phyloP scores from a whole-genome alignment of 2,888 invertebrate genomes.

The Parnassius glacialis region DNA sequence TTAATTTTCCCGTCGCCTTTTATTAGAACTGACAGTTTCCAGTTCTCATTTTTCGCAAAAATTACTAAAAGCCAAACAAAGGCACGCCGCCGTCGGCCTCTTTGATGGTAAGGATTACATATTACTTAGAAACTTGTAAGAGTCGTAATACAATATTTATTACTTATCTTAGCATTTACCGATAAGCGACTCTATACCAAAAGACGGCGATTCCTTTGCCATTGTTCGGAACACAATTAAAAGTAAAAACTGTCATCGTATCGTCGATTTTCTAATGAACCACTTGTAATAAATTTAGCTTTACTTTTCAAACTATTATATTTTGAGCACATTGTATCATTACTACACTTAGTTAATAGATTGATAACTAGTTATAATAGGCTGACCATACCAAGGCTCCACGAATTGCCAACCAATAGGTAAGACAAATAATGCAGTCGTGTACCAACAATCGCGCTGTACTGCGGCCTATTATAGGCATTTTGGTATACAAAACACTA shows the following conservation, averaged over 20 bases:
- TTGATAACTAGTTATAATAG: too few relatives aligned
- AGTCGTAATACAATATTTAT: conserved; percentile 53
- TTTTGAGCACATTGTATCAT: too few relatives aligned
- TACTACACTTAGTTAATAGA: too few relatives aligned
- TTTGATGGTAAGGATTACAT: conserved; percentile 46
- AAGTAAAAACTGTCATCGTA: conserved; percentile 12
- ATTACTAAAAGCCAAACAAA: conserved; percentile 32
- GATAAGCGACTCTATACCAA: conserved; percentile 24
- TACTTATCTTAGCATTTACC: conserved; percentile 42
- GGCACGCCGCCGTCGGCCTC: conserved; percentile 29
- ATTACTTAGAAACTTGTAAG: conserved; percentile 51
- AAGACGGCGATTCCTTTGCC: conserved; percentile 20
- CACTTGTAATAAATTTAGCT: not conserved
- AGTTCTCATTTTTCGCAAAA: conserved; percentile 23
- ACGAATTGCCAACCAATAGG: too few relatives aligned
- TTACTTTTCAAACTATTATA: too few relatives aligned
- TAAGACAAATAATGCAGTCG: too few relatives aligned
- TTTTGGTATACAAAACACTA: too few relatives aligned
- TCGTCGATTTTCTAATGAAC: conserved; percentile 3
- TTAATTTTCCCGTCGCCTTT: not conserved
- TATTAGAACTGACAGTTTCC: not conserved
- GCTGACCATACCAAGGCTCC: too few relatives aligned
- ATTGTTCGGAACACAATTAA: conserved; percentile 24
- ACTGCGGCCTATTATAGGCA: too few relatives aligned
- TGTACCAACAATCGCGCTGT: too few relatives aligned